A percentile compares a stretch with the other conserved stretches of the same genome.
phyloP scores from a whole-genome alignment of 2,888 invertebrate genomes.

The Sinelater perroti region DNA sequence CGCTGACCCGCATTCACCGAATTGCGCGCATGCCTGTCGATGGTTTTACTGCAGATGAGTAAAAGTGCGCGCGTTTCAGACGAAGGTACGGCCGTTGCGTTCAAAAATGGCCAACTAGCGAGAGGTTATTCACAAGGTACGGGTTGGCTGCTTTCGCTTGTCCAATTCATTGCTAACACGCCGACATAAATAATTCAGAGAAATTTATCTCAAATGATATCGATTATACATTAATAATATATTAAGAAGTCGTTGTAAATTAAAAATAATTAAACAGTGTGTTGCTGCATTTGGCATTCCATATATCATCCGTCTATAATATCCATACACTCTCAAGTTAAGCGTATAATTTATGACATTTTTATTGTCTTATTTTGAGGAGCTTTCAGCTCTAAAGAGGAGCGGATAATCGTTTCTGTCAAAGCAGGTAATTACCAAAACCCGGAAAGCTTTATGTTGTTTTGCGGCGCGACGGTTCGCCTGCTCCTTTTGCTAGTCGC shows the following conservation, averaged over 20 bases:
- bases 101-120: too few species aligned
- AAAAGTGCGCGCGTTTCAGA: neutral
- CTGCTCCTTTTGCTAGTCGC: conserved; percentile 1
- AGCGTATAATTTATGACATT: conserved; percentile 36
- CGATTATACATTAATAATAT: conserved; percentile 57
- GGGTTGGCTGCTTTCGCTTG: conserved; percentile 12
- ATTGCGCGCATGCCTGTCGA: too few species aligned
- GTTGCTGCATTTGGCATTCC: conserved; percentile 39
- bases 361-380: conserved; percentile 34
- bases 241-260: conserved; percentile 55
- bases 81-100: neutral
- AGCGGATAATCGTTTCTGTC: conserved; percentile 32
- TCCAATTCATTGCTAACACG: conserved; percentile 24
- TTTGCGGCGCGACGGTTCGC: conserved; percentile 16
- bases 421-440: conserved; percentile 30
- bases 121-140: conserved; percentile 22
- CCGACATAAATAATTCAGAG: conserved; percentile 32
- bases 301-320: conserved; percentile 37
- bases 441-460: conserved; percentile 19
- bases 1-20: neutral
- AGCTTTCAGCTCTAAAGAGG: conserved; percentile 24
- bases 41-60: too few species aligned
- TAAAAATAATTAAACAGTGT: conserved; percentile 58
- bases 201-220: conserved; percentile 53
- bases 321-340: conserved; percentile 29